Conservation (phyloP, 2,888 invertebrate genomes). For the Phalangium opilio region DNA sequence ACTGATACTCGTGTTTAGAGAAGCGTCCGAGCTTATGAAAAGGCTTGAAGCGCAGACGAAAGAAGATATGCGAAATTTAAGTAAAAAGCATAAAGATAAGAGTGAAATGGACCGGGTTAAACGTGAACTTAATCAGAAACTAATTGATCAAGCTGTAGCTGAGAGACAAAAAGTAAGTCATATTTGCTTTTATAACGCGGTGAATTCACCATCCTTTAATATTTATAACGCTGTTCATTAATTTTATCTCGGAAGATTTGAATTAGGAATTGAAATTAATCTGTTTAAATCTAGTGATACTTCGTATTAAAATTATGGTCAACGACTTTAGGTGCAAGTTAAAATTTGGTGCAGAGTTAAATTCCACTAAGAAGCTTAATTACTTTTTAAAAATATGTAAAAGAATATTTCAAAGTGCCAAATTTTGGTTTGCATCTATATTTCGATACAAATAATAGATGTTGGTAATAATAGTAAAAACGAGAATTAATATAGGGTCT, state of each 20-base stretch:
- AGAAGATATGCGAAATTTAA: conserved; percentile 71
- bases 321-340: too few relatives aligned
- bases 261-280: neutral
- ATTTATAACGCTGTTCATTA: neutral
- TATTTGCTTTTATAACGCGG: neutral
- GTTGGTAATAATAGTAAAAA: too few relatives aligned
- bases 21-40: conserved; percentile 41
- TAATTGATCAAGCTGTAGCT: conserved; percentile 76
- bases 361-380: too few relatives aligned
- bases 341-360: too few relatives aligned
- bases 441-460: too few relatives aligned
- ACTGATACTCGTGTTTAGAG: conserved; percentile 23
- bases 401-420: too few relatives aligned
- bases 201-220: neutral
- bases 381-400: too few relatives aligned
- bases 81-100: conserved; percentile 74
- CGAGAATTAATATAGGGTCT: too few relatives aligned
- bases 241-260: neutral
- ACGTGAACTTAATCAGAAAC: conserved; percentile 59
- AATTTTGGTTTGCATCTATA: too few relatives aligned
- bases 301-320: too few relatives aligned
- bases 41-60: conserved; percentile 64
- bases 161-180: conserved; percentile 51
- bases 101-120: conserved; percentile 68
- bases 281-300: neutral